phyloP scores from a whole-genome alignment of 2,797 vertebrate species.

The Remorina albescens region DNA sequence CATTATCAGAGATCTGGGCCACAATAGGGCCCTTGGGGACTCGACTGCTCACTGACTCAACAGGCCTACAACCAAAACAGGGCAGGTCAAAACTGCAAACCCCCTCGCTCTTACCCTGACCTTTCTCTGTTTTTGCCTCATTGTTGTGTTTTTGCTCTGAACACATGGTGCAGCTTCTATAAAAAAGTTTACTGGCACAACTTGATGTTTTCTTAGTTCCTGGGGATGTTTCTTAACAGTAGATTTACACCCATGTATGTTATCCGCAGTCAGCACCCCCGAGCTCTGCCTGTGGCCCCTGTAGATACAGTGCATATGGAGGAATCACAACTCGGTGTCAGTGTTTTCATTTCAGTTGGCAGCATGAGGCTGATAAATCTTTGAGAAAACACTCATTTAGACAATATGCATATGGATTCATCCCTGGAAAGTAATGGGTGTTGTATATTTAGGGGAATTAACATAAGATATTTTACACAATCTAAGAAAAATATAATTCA shows the following conservation, averaged over 20 bases:
- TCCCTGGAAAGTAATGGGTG: conserved; percentile 70
- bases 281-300: conserved; percentile 70
- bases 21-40: conserved; percentile 76
- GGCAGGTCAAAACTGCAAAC: conserved; percentile 70
- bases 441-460: conserved; percentile 82
- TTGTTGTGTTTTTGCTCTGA: conserved; percentile 41
- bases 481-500: conserved; percentile 85
- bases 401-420: conserved; percentile 45
- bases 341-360: conserved; percentile 72
- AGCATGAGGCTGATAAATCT: conserved; percentile 71
- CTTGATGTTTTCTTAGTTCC: conserved; percentile 57
- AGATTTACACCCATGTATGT: conserved; percentile 65
- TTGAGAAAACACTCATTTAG: conserved; percentile 73
- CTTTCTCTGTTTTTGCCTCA: conserved; percentile 30
- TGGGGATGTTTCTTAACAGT: conserved; percentile 62
- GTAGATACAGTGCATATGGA: conserved; percentile 65
- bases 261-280: conserved; percentile 63
- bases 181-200: conserved; percentile 43
- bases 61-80: conserved; percentile 63
- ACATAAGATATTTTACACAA: conserved; percentile 81
- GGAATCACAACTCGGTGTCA: conserved; percentile 63
- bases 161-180: conserved; percentile 15
- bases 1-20: conserved; percentile 79
- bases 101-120: conserved; percentile 29
- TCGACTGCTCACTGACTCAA: conserved; percentile 64